Evolutionary conservation across 2,888 invertebrate species (phyloP).

Genomic region (Plebejus melissa): DNA sequence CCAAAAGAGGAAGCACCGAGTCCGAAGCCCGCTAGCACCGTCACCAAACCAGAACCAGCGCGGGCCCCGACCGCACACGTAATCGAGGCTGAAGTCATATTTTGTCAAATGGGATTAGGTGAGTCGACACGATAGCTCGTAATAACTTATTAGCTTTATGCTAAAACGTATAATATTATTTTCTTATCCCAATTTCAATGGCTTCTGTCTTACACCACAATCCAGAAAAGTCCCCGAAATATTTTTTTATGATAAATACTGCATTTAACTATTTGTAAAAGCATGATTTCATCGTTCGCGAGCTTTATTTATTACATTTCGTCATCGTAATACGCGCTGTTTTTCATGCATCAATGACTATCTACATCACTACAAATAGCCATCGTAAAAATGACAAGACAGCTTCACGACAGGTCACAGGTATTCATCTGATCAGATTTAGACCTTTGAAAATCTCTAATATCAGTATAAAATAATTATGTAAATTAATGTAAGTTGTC

Average conservation of each 20-base stretch:
- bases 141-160: background rate
- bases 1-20: slow-evolving; percentile 40
- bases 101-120: slow-evolving; percentile 86
- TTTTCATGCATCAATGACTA: slow-evolving; percentile 40
- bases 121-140: slow-evolving; percentile 45
- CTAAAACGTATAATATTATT: too few species aligned
- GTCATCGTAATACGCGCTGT: slow-evolving; percentile 30
- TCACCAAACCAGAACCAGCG: slow-evolving; percentile 44
- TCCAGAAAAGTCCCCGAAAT: background rate
- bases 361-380: slow-evolving; percentile 31
- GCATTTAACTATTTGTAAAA: slow-evolving; percentile 39
- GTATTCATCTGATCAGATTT: background rate
- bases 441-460: background rate
- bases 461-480: background rate
- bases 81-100: slow-evolving; percentile 84
- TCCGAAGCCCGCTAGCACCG: slow-evolving; percentile 42
- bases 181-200: background rate
- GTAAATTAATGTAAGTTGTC: background rate
- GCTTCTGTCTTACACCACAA: slow-evolving; percentile 32
- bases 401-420: background rate
- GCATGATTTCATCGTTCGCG: slow-evolving; percentile 34
- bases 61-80: slow-evolving; percentile 66
- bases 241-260: slow-evolving; percentile 12
- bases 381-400: background rate
- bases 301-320: slow-evolving; percentile 27